phyloP scores from a whole-genome alignment of 2,113 vertebrate species.

The Pogona vitticeps region DNA sequence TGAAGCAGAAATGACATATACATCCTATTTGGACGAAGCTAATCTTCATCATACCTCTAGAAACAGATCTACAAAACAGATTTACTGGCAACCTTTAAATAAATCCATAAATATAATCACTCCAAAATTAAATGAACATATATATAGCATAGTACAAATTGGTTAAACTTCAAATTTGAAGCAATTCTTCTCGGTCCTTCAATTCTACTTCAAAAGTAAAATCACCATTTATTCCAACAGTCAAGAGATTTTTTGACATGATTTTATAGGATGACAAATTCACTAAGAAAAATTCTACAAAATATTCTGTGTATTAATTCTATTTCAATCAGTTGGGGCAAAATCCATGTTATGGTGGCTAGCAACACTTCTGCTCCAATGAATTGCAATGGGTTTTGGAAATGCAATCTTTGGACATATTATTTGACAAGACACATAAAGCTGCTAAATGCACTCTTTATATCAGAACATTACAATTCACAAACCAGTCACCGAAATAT shows the following conservation, averaged over 20 bases:
- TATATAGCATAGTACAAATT: neutral
- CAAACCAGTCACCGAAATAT: neutral
- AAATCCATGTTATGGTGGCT: neutral
- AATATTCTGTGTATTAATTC: neutral
- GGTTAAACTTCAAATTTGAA: neutral
- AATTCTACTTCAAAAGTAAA: fast-evolving
- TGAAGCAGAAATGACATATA: neutral
- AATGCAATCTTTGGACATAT: neutral
- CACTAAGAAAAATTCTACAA: neutral
- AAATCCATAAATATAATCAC: neutral
- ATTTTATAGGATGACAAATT: neutral
- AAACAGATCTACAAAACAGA: neutral
- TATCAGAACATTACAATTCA: neutral
- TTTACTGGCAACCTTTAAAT: neutral
- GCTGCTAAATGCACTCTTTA: neutral
- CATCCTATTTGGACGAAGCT: neutral
- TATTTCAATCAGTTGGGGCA: neutral
- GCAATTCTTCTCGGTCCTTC: neutral
- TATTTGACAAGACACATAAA: neutral
- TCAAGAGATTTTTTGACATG: neutral
- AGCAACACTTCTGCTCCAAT: neutral
- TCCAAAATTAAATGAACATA: too few species aligned
- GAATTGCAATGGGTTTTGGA: neutral
- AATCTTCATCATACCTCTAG: neutral
- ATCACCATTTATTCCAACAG: neutral